These are phyloP conservation scores for Drosophila yakuba DNA, from an alignment of 1,140 invertebrate species.

Conservation along the genomic window DNA sequence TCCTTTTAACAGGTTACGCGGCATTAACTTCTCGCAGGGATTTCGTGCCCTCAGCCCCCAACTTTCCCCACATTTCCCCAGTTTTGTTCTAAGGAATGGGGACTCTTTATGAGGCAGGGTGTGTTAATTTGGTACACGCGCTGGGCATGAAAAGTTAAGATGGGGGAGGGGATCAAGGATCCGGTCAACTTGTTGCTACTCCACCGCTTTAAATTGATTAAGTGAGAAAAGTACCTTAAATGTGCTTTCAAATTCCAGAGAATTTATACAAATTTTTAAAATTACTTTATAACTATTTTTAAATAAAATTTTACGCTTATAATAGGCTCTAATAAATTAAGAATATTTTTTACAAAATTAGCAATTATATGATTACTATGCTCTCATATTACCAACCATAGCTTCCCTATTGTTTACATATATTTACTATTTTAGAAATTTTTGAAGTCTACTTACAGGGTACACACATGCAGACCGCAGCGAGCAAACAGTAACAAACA, in stretches of 20 bases:
- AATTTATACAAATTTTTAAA: background rate
- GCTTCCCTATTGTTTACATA: background rate
- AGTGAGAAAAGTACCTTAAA: background rate
- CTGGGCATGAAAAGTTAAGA: conserved; percentile 6
- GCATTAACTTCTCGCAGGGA: conserved; percentile 41
- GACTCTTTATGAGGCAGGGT: conserved; percentile 43
- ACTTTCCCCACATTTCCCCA: background rate
- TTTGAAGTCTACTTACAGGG: background rate
- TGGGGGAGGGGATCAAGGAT: conserved; percentile 3
- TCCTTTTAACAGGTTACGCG: conserved; percentile 41
- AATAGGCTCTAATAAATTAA: too few species aligned
- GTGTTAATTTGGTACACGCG: conserved; percentile 71
- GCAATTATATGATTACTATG: too few species aligned
- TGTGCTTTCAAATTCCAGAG: too few species aligned
- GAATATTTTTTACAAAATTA: too few species aligned
- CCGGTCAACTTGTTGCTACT: conserved; percentile 46
- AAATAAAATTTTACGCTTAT: too few species aligned
- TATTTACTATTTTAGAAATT: background rate
- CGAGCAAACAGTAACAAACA: conserved; percentile 25
- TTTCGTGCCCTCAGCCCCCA: background rate
- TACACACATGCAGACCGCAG: conserved; percentile 8
- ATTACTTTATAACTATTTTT: background rate
- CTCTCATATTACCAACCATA: too few species aligned
- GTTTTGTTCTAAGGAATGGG: conserved; percentile 22
- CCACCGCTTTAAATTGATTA: background rate